Conservation (phyloP, 2,797 vertebrate genomes). For the Lophotriccus pileatus region DNA sequence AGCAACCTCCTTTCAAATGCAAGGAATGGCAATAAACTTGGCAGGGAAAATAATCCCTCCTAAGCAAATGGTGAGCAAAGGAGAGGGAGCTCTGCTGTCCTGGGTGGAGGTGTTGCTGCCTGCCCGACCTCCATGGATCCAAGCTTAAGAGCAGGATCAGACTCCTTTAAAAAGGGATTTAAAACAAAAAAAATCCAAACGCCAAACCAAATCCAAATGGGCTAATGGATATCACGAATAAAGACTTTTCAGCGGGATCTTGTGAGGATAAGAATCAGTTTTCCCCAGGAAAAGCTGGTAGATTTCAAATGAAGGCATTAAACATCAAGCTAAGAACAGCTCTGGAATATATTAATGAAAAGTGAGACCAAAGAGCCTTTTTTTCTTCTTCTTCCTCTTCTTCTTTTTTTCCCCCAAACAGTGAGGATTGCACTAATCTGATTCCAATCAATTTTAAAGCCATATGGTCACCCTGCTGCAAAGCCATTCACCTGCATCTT, state of each 20-base stretch:
- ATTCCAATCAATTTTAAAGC: background rate
- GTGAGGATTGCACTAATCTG: background rate
- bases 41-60: slow-evolving; percentile 13
- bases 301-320: background rate
- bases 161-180: background rate
- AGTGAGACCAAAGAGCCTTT: background rate
- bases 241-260: background rate
- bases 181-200: background rate
- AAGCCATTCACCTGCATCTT: background rate
- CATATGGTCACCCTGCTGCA: background rate
- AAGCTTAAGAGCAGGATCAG: background rate
- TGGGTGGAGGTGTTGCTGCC: background rate
- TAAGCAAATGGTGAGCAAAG: slow-evolving; percentile 5
- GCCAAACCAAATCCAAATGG: background rate
- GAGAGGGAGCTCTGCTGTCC: background rate
- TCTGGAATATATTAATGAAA: background rate
- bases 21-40: slow-evolving; percentile 48
- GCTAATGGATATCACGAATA: background rate
- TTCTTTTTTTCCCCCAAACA: background rate
- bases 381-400: background rate
- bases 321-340: background rate
- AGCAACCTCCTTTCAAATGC: slow-evolving; percentile 53
- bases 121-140: background rate
- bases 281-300: background rate
- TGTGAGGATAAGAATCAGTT: background rate